Base-by-base conservation (phyloP, 1,140 invertebrate genomes). In the Tetramorium parvispinum region DNA sequence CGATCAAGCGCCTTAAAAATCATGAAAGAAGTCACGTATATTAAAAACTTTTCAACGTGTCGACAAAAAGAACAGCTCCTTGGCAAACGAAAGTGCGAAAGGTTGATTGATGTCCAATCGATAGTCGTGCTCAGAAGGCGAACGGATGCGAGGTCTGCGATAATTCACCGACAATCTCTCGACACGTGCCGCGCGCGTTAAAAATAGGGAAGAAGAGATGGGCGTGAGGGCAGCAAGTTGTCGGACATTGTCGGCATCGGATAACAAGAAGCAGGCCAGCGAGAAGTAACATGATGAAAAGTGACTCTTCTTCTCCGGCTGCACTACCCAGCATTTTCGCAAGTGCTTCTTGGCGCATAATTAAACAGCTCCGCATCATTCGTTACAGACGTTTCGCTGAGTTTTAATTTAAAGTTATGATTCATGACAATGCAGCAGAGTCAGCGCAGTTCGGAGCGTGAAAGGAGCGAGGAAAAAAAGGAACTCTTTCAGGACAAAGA, bases 381-480 rank as follows among this genome's bases (percentile, higher is more conserved):
- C 85, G 86, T 90, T 88, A 83, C 78, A 32, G 55, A 70, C 43
- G 66, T 70, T 85, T 61, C 61, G 57, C 55, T 24, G 8, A 61
- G 24, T 75, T 92, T 90, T 85, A 88, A 91, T 89, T 88, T 86
- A 73, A 89, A 86, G 83, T 85, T 85, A 68, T 86, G 76, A 85
- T 88, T 89, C 77, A 86, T 57, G 63, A 59, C 53, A 32, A 85
- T 78, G 57, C 73, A 65, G 27, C 51, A 10, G 16, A n/a, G 32
- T n/a, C 32, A 37, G 24, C 18, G 73, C 27, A 10, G 27, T 18
- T 27, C 13, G 51, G 13, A 21, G 13, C 13, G 53, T 24, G 68
- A 77, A 55, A 49, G 46, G 13, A 65, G 51, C 16, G 21, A 43
- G 18, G 27, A 77, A n/a, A 77, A n/a, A 13, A 21, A 43, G 2